Conservation (phyloP, 2,113 vertebrate species). For the Amblyopsis rosae region DNA sequence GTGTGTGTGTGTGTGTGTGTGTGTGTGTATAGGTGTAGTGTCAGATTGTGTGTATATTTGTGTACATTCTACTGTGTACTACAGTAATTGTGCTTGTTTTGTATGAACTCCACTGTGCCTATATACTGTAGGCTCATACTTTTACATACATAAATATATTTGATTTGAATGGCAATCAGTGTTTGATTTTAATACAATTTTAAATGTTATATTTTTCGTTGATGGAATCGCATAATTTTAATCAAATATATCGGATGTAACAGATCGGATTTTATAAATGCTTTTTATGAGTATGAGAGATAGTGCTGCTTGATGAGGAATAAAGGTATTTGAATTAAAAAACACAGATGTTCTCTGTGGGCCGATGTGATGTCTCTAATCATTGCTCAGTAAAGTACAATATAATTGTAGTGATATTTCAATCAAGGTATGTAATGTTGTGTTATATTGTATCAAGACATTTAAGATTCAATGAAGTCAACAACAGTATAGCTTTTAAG, state of each 20-base stretch:
- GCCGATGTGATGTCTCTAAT: conserved; percentile 7
- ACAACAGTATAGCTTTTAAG: too few relatives aligned
- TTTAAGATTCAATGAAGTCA: too few relatives aligned
- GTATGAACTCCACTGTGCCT: too few relatives aligned
- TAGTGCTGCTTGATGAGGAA: conserved; percentile 40
- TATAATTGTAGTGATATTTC: conserved; percentile 41
- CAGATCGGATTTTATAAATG: conserved; percentile 48
- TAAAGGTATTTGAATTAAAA: conserved; percentile 43
- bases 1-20: conserved; percentile 25
- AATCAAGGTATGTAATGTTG: too few relatives aligned
- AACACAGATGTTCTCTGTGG: conserved; percentile 38
- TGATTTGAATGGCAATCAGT: background rate
- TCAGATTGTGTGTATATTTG: conserved; percentile 17
- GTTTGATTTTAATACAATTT: background rate
- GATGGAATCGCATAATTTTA: conserved; percentile 26
- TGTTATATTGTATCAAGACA: too few relatives aligned
- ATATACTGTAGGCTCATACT: too few relatives aligned
- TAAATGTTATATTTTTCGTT: conserved; percentile 5
- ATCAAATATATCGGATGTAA: conserved; percentile 41
- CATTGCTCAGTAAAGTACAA: conserved; percentile 45
- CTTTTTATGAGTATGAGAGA: conserved; percentile 40
- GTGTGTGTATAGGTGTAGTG: conserved; percentile 41
- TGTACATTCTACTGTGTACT: too few relatives aligned
- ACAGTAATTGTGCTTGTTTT: too few relatives aligned
- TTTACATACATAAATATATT: background rate